These are phyloP conservation scores for Apodemus agrarius DNA, from an alignment of 2,797 vertebrate species.

Conservation along the genomic window DNA sequence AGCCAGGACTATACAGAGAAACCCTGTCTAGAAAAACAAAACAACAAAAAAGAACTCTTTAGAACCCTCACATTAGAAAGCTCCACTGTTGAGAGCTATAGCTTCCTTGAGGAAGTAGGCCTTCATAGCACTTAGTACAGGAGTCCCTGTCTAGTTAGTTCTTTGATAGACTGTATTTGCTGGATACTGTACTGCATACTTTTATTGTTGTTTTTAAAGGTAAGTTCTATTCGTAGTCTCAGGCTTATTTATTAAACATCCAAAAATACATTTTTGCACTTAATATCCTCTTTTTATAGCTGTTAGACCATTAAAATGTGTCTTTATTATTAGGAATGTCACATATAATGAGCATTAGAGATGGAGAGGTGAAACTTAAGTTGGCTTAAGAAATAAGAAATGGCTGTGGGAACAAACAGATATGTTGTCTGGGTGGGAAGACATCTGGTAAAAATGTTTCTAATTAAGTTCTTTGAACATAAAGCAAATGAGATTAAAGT, in stretches of 20 bases:
- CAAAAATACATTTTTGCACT: constrained; percentile 40
- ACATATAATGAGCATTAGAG: constrained; percentile 53
- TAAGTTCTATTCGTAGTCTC: constrained; percentile 15
- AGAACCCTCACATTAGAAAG: not conserved
- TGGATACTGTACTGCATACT: not conserved
- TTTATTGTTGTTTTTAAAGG: constrained; percentile 9
- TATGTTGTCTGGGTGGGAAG: constrained; percentile 54
- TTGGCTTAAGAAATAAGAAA: constrained; percentile 44
- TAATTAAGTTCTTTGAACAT: constrained; percentile 39
- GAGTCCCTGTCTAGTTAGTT: not conserved
- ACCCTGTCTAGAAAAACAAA: too few relatives aligned
- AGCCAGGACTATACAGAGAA: too few relatives aligned
- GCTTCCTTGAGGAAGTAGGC: not conserved
- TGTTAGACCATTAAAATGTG: constrained; percentile 58
- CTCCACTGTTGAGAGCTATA: not conserved
- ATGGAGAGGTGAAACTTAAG: constrained; percentile 58
- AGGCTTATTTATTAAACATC: constrained; percentile 39
- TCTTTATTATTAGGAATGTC: constrained; percentile 59
- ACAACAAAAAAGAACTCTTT: not conserved
- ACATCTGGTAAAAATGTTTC: constrained; percentile 38
- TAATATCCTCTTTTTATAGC: constrained; percentile 47
- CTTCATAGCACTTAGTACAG: not conserved
- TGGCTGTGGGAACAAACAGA: not conserved
- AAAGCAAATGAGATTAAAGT: constrained; percentile 46
- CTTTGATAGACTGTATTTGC: constrained; percentile 30